phyloP scores from a whole-genome alignment of 37 sponge, comb jelly and placozoan species.

The Halichondria panicea region DNA sequence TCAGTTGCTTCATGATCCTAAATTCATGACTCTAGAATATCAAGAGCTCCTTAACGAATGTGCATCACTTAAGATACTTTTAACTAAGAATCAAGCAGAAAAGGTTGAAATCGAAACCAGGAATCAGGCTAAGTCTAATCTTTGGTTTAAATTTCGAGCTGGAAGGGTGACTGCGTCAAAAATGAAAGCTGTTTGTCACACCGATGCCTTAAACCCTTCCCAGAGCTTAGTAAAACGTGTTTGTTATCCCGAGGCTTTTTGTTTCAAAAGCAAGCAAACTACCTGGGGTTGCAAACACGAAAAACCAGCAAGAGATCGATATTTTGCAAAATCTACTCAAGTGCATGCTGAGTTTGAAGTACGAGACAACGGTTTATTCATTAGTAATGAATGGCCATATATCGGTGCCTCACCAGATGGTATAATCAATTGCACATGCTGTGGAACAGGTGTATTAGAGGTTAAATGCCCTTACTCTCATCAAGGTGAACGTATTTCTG shows the following conservation, averaged over 20 bases:
- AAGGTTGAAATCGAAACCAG: slow-evolving; percentile 36
- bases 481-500: slow-evolving; percentile 20
- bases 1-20: slow-evolving; percentile 15
- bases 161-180: slow-evolving; percentile 73
- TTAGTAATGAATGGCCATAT: slow-evolving; percentile 44
- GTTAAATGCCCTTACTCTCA: slow-evolving; percentile 59
- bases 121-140: slow-evolving; percentile 30
- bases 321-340: not conserved
- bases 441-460: slow-evolving; percentile 59
- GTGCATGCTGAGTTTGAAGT: slow-evolving; percentile 7
- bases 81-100: slow-evolving; percentile 10
- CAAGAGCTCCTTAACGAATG: slow-evolving; percentile 16
- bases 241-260: slow-evolving; percentile 60
- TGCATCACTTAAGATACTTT: not conserved
- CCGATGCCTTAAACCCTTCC: slow-evolving; percentile 41
- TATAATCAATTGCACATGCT: slow-evolving; percentile 50
- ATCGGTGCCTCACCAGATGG: slow-evolving; percentile 76
- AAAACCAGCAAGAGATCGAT: slow-evolving; percentile 24
- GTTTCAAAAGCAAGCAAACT: slow-evolving; percentile 45
- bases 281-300: slow-evolving; percentile 65
- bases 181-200: slow-evolving; percentile 47
- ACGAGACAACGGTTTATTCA: slow-evolving; percentile 25
- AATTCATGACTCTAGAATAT: slow-evolving; percentile 6
- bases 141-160: slow-evolving; percentile 54
- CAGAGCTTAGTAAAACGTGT: slow-evolving; percentile 42